Conservation (phyloP, 2,888 invertebrate species). For the Ganaspis brasiliensis region DNA sequence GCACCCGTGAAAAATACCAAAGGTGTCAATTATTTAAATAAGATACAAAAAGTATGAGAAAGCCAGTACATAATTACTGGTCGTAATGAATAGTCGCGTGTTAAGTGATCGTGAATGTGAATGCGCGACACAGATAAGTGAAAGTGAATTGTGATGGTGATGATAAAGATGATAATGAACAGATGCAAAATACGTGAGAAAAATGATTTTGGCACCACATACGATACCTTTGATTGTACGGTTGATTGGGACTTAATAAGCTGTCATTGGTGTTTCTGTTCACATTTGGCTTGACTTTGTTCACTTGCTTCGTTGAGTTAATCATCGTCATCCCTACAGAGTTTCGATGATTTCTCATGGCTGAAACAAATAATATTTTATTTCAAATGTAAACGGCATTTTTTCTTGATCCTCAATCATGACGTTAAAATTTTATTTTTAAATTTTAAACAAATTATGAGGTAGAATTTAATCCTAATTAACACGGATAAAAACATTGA, state of each 20-base stretch:
- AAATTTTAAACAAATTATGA: not conserved
- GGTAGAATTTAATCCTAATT: no score
- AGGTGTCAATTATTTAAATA: constrained; percentile 11
- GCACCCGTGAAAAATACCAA: not conserved
- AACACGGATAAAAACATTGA: no score
- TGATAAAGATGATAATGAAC: constrained; percentile 30
- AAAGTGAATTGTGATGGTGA: constrained; percentile 16
- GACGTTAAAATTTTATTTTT: constrained; percentile 7
- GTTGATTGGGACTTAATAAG: constrained; percentile 85
- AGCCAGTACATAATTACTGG: constrained; percentile 1
- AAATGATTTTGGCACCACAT: constrained; percentile 37
- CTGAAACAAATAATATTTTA: constrained; percentile 79
- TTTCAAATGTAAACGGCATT: not conserved
- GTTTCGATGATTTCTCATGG: constrained; percentile 90
- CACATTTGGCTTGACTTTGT: constrained; percentile 94
- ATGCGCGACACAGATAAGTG: constrained; percentile 21
- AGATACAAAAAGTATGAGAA: not conserved
- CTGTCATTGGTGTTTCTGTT: constrained; percentile 89
- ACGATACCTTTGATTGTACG: constrained; percentile 85
- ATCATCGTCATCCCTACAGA: constrained; percentile 87
- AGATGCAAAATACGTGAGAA: constrained; percentile 39
- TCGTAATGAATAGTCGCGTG: constrained; percentile 14
- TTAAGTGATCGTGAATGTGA: constrained; percentile 40
- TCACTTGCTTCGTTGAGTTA: constrained; percentile 92
- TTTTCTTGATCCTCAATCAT: no score